Evolutionary conservation across 2,113 vertebrate genomes (phyloP).

Genomic region (Odocoileus virginianus): DNA sequence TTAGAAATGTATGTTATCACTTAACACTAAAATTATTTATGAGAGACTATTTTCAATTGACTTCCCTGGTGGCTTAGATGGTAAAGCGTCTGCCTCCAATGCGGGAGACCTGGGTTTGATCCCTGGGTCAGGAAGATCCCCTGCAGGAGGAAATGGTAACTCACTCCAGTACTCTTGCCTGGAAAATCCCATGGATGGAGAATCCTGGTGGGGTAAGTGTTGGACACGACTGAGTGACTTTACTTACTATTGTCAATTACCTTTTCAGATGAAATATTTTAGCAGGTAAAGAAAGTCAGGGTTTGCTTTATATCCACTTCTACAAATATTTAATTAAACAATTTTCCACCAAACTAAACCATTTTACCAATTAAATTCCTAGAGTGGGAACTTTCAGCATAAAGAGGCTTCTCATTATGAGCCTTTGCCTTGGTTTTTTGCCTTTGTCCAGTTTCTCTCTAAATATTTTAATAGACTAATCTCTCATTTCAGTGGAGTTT

Average conservation of each 20-base stretch:
- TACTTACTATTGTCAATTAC: background rate
- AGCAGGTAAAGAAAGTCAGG: background rate
- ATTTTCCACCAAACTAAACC: background rate
- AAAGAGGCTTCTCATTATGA: background rate
- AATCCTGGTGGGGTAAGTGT: background rate
- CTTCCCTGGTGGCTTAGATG: background rate
- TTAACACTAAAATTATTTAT: background rate
- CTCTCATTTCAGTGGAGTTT: background rate
- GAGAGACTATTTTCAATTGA: background rate
- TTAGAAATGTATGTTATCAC: background rate
- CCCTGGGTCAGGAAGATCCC: background rate
- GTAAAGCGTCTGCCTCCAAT: background rate
- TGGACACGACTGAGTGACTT: fast-evolving
- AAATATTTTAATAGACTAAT: background rate
- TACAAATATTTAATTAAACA: conserved; percentile 9
- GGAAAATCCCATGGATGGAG: background rate
- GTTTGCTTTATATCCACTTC: background rate
- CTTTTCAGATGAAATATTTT: conserved; percentile 4
- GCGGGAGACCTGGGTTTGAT: background rate
- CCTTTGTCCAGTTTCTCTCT: background rate
- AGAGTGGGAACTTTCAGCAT: background rate
- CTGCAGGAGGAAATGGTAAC: background rate
- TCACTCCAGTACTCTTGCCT: background rate
- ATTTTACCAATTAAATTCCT: background rate
- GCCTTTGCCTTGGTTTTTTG: background rate